Conservation (phyloP, 2,797 vertebrate species). For the Rhinophrynus dorsalis region DNA sequence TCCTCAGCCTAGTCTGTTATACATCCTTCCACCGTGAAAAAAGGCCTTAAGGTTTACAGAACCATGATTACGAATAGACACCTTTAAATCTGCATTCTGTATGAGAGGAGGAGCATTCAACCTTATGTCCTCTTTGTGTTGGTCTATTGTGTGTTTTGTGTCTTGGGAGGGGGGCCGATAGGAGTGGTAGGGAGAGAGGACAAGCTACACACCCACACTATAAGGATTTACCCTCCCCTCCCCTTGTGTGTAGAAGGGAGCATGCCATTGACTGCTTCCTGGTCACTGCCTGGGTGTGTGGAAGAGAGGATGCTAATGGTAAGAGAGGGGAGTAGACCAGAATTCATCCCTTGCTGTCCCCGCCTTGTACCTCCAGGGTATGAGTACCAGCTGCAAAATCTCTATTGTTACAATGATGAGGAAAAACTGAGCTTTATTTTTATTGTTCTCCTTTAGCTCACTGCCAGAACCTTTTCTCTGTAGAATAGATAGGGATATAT, state of each 20-base stretch:
- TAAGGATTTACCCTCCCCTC: constrained; percentile 36
- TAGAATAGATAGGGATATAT: too few relatives aligned
- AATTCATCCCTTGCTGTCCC: constrained; percentile 17
- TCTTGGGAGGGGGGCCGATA: constrained; percentile 34
- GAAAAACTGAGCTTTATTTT: constrained; percentile 23
- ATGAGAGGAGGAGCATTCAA: constrained; percentile 42
- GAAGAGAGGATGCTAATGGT: constrained; percentile 9
- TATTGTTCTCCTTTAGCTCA: too few relatives aligned
- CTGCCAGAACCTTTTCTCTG: too few relatives aligned
- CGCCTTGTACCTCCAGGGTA: constrained; percentile 31
- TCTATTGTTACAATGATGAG: constrained; percentile 43
- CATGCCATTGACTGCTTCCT: constrained; percentile 38
- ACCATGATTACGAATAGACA: constrained; percentile 28
- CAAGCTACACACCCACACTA: constrained; percentile 45
- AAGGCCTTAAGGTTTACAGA: constrained; percentile 35
- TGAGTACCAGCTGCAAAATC: constrained; percentile 38
- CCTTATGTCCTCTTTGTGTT: constrained; percentile 47
- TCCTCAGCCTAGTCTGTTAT: constrained; percentile 48
- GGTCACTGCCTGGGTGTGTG: constrained; percentile 34
- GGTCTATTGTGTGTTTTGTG: constrained; percentile 51
- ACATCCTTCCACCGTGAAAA: constrained; percentile 32
- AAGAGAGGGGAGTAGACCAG: constrained; percentile 16
- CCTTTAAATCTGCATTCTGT: constrained; percentile 43
- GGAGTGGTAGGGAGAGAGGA: constrained; percentile 43
- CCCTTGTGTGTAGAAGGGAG: constrained; percentile 33